Evolutionary conservation across 2,797 vertebrate species (phyloP).

Genomic region (Darevskia nairensis): DNA sequence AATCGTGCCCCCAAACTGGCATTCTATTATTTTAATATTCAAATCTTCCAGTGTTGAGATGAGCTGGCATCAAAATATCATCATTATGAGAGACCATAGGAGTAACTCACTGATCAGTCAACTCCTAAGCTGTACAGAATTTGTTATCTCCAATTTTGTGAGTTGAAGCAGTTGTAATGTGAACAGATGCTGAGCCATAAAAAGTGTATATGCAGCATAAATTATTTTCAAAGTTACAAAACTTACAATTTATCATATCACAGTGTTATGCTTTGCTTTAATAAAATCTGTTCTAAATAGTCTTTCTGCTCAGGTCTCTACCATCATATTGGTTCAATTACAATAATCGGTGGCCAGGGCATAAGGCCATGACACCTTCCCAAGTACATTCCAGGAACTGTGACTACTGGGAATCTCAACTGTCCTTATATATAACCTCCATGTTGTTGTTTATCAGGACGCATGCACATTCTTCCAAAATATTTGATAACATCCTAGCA

Average conservation of each 20-base stretch:
- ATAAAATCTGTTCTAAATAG: neutral
- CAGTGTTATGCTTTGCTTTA: neutral
- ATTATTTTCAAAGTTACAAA: neutral
- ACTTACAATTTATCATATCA: neutral
- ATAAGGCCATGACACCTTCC: too few relatives aligned
- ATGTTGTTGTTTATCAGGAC: neutral
- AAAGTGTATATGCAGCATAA: constrained; percentile 13
- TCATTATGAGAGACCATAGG: neutral
- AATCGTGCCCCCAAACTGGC: neutral
- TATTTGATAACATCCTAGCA: neutral
- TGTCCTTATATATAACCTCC: neutral
- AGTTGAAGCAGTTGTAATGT: neutral
- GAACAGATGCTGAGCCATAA: constrained; percentile 14
- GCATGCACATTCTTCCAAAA: neutral
- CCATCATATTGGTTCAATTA: neutral
- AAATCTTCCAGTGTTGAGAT: neutral
- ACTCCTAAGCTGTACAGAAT: neutral
- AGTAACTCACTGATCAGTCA: neutral
- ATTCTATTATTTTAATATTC: neutral
- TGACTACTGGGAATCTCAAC: too few relatives aligned
- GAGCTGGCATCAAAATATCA: neutral
- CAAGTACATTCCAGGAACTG: too few relatives aligned
- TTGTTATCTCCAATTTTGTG: neutral
- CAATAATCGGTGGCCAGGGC: neutral
- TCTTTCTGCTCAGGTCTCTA: neutral